Conservation (phyloP, 2,113 vertebrate genomes). For the Triplophysa siluroides region DNA sequence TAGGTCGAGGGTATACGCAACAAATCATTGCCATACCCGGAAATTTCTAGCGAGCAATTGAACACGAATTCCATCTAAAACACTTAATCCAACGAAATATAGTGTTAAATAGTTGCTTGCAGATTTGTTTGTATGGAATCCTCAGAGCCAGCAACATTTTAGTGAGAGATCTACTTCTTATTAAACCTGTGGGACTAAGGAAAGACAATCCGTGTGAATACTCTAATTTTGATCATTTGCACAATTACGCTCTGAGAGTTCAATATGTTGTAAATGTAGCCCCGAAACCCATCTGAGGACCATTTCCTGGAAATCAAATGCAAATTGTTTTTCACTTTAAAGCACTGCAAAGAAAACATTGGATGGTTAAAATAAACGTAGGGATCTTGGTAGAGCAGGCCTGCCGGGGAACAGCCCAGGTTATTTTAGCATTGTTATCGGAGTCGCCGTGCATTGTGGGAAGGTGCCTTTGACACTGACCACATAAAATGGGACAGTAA, state of each 20-base stretch:
- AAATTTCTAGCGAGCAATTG: constrained; percentile 25
- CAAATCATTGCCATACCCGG: constrained; percentile 17
- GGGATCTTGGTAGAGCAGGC: constrained; percentile 19
- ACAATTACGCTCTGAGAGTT: constrained; percentile 15
- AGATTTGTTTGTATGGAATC: constrained; percentile 30
- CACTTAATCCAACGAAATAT: constrained; percentile 15
- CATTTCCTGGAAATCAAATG: constrained; percentile 42
- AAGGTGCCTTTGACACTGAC: constrained; percentile 34
- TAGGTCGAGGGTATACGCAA: not conserved
- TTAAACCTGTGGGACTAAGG: constrained; percentile 40
- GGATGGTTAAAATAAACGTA: constrained; percentile 44
- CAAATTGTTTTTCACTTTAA: constrained; percentile 17
- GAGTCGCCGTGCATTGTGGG: constrained; percentile 26
- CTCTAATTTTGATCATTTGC: not conserved
- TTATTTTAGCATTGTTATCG: constrained; percentile 32
- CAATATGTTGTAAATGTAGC: constrained; percentile 27
- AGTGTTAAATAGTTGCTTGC: constrained; percentile 11
- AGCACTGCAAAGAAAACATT: constrained; percentile 50
- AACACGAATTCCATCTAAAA: constrained; percentile 16
- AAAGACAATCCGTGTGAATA: constrained; percentile 9
- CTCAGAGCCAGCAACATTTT: constrained; percentile 17
- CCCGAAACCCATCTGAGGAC: constrained; percentile 28
- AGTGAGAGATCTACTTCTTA: constrained; percentile 18
- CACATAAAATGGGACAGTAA: constrained; percentile 44
- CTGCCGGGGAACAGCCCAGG: constrained; percentile 40